Conservation (phyloP, 2,888 invertebrate species). For the Chelonus formosanus region DNA sequence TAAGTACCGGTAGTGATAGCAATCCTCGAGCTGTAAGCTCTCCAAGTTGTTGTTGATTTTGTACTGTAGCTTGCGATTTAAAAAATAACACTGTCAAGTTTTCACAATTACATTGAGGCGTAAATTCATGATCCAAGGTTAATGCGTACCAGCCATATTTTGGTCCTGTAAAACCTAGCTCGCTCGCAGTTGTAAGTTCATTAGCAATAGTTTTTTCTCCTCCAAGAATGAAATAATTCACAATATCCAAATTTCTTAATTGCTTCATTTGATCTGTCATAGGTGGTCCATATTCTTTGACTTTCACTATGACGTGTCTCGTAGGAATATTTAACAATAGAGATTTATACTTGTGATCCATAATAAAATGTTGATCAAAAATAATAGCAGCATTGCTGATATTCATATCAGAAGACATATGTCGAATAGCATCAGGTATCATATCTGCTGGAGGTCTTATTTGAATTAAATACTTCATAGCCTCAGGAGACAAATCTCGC, state of each 20-base stretch:
- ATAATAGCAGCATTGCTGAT: constrained; percentile 88
- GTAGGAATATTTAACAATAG: constrained; percentile 89
- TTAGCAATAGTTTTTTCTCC: constrained; percentile 68
- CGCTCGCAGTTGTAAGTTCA: too few species aligned
- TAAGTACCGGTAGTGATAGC: constrained; percentile 50
- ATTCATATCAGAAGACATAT: constrained; percentile 83
- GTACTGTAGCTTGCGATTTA: constrained; percentile 76
- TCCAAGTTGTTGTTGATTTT: constrained; percentile 69
- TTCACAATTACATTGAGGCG: constrained; percentile 77
- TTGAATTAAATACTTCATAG: constrained; percentile 81
- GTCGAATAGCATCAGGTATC: constrained; percentile 83
- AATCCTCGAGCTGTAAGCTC: constrained; percentile 46
- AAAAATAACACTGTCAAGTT: constrained; percentile 81
- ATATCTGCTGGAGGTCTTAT: constrained; percentile 86
- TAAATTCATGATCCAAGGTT: constrained; percentile 76
- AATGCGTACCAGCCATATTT: constrained; percentile 79
- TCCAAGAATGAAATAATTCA: constrained; percentile 88
- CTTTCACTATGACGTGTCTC: constrained; percentile 80
- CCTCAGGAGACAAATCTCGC: constrained; percentile 76
- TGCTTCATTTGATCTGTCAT: constrained; percentile 74
- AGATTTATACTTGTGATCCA: constrained; percentile 94
- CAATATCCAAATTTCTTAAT: constrained; percentile 83
- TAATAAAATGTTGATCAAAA: constrained; percentile 87
- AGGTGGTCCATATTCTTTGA: constrained; percentile 49
- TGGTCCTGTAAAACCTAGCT: constrained; percentile 50